Base-by-base conservation (phyloP, 1,140 invertebrate genomes). In the Leptonema lineaticorne region DNA sequence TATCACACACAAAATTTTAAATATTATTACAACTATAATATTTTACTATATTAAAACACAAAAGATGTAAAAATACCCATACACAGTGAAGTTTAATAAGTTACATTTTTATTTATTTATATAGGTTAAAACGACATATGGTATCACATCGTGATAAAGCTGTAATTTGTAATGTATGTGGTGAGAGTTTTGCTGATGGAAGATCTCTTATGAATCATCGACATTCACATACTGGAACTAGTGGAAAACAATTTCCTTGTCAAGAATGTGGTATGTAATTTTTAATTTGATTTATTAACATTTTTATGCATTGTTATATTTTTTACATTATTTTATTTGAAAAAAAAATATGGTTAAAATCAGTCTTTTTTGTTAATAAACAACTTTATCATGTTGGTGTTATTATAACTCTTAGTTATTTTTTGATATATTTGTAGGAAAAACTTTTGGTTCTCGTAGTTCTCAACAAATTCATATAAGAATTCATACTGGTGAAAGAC, bases 401-500 rank as follows among this genome's bases (percentile, higher is more conserved):
- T 6, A 33, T 11, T 33, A 33, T 33, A n/a, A n/a, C n/a, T n/a
- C n/a, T n/a, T n/a, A n/a, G n/a, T n/a, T n/a, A n/a, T n/a, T 7
- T 6, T 24, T 7, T 6, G 16, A 3, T 41, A 41, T 33, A 41
- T 50, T 72, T 60, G 2, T 48, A 75, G 74, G 90, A 0, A 92
- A 93, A 77, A 90, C 90, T n/a, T 92, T 92, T 73, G 89, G 90
- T 3, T 91, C 90, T 71, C 84, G 93, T 58, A 98, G 95, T 83
- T 91, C 97, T 0, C 90, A 92, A 68, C 94, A 96, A 78, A 97
- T 97, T 74, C 94, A 96, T 76, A 87, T 94, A 20, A 85, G 93
- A 22, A 94, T 93, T 50, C 93, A 95, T 75, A 95, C 93, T 0
- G 91, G 92, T 16, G 86, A 88, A 74, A 85, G 91, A 41, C 90